Base-by-base conservation (phyloP, 2,797 vertebrate species). In the Apodemus agrarius region DNA sequence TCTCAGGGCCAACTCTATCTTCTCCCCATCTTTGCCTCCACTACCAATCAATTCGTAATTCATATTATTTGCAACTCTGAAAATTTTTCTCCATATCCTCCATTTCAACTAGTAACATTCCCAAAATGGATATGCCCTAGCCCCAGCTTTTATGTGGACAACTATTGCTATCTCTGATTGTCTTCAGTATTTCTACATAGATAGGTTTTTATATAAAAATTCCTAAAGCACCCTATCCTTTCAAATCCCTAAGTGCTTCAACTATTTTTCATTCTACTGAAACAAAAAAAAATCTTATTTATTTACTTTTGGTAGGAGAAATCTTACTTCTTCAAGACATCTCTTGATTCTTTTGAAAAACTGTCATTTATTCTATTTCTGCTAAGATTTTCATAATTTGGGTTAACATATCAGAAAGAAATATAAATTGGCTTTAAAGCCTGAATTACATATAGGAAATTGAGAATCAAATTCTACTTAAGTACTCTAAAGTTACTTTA, bases 401-500 rank as follows among this genome's bases (percentile, higher is more conserved):
- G 59, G 76, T 96, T 91, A 83, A 74, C 26, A 21, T 92, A 57
- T 91, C 61, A 89, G 52, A 96, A 95, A 93, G 52, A 93, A 90
- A 88, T 16, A 76, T 29, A 90, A 67, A 29, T 78, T 54, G 52
- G 26, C 49, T 82, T 89, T 96, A 90, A 95, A 72, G n/a, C 89
- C 37, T 94, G 89, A 85, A 91, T 63, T 94, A 90, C 46, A 85
- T 59, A 49, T 11, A n/a, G 65, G 43, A 91, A 84, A 90, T 49
- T 57, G 61, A 97, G 61, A 90, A 22, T 82, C 65, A 90, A 91
- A 76, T 90, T 97, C 49, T 87, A 93, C 84, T 84, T 96, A 97
- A 84, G 46, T 81, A 52, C 92, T 94, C 76, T 91, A 82, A 96
- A 95, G 85, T 92, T 90, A 94, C 96, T 97, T 90, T 89, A 76